phyloP scores from a whole-genome alignment of 2,113 vertebrate species.

The Rhea americana region DNA sequence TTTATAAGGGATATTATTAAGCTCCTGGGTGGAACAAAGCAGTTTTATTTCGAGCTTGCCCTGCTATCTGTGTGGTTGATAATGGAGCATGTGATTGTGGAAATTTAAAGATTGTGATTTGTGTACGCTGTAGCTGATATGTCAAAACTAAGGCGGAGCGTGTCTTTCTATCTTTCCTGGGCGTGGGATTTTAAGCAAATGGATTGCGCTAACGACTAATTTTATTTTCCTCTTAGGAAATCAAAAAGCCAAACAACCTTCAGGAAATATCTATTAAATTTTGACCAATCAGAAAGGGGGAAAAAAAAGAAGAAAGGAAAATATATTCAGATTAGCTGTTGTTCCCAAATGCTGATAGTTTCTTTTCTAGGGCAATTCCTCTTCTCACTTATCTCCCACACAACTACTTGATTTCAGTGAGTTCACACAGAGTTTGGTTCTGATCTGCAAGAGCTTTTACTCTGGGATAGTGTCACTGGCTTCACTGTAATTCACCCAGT shows the following conservation, averaged over 20 bases:
- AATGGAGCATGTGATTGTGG: neutral
- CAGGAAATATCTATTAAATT: neutral
- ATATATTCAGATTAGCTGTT: neutral
- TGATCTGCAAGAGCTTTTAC: neutral
- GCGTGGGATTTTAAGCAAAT: neutral
- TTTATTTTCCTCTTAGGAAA: neutral
- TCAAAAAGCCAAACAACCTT: neutral
- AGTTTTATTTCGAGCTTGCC: slow-evolving; percentile 24
- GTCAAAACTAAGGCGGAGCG: neutral
- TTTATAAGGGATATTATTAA: slow-evolving; percentile 52
- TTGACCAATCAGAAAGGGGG: neutral
- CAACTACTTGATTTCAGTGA: neutral
- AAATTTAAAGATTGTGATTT: neutral
- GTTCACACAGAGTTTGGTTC: neutral
- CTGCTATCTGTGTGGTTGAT: neutral
- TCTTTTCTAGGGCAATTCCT: neutral
- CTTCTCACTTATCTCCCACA: neutral
- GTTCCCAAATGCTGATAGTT: neutral
- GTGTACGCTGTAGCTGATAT: neutral
- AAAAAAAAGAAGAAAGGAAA: neutral
- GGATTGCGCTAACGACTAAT: neutral
- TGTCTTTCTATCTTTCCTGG: neutral
- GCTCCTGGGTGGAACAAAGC: slow-evolving; percentile 36
- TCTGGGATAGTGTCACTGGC: neutral
- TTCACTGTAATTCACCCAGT: neutral